These are phyloP conservation scores for Strix aluco DNA, from an alignment of 2,113 vertebrate genomes.

Conservation along the genomic window DNA sequence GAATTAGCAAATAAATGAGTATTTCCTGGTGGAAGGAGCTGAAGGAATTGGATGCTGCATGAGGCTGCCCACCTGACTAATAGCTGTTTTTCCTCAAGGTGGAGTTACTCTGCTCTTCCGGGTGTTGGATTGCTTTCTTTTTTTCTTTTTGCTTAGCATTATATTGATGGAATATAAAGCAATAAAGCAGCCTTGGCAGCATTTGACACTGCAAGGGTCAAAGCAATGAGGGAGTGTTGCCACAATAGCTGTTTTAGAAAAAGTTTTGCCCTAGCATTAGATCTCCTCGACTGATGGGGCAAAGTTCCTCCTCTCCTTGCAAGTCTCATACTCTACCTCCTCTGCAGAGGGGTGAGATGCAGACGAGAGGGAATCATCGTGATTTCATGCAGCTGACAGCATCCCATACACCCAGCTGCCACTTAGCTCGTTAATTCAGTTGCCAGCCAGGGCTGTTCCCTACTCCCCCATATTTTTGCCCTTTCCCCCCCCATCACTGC, in stretches of 20 bases:
- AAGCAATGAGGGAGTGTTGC: accelerated
- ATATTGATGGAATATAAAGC: not conserved
- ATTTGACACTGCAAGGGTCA: no score
- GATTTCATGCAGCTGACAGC: not conserved
- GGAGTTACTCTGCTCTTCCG: not conserved
- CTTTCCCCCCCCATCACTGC: not conserved
- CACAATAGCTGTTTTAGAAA: not conserved
- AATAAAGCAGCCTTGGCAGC: not conserved
- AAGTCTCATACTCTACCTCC: not conserved
- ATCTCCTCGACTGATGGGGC: accelerated
- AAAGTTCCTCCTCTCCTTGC: no score
- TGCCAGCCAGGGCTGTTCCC: not conserved
- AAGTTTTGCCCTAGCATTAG: not conserved
- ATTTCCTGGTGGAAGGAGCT: not conserved
- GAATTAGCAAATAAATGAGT: not conserved
- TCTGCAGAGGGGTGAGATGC: not conserved
- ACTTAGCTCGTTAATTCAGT: not conserved
- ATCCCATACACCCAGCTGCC: not conserved
- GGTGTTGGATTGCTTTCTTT: not conserved
- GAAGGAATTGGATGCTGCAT: not conserved
- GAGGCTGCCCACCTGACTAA: not conserved
- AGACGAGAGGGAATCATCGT: not conserved
- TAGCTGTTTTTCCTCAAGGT: not conserved
- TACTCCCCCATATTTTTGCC: accelerated
- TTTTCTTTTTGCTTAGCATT: not conserved